Evolutionary conservation across 2,797 vertebrate genomes (phyloP).

Genomic region (Onychomys leucogaster): DNA sequence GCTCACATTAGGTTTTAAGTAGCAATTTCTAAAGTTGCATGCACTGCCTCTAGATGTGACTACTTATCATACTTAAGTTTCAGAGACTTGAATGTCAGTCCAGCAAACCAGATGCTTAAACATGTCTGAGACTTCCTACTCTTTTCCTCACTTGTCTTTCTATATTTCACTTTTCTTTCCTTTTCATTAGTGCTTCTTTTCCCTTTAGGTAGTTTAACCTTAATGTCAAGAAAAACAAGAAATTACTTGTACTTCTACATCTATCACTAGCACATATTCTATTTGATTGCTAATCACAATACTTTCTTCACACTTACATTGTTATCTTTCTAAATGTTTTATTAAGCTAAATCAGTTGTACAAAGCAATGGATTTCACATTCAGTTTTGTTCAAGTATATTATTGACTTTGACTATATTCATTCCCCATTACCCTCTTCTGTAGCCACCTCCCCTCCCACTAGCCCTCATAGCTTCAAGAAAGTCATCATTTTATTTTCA

Average conservation of each 20-base stretch:
- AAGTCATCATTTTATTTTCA: neutral
- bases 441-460: no score
- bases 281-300: neutral
- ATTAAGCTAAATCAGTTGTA: neutral
- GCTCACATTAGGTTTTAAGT: neutral
- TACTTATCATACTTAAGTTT: neutral
- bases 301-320: neutral
- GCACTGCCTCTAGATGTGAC: neutral
- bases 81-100: neutral
- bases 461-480: neutral
- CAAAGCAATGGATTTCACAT: neutral
- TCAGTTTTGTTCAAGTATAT: neutral
- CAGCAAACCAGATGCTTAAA: neutral
- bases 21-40: neutral
- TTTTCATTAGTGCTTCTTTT: neutral
- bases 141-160: neutral
- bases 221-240: neutral
- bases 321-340: constrained; percentile 10
- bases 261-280: neutral
- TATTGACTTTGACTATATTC: neutral
- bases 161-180: neutral
- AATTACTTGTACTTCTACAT: neutral
- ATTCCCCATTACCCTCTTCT: neutral
- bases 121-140: neutral
- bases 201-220: neutral